Conservation (phyloP, 1,140 invertebrate genomes). For the Trigoniulus corallinus region DNA sequence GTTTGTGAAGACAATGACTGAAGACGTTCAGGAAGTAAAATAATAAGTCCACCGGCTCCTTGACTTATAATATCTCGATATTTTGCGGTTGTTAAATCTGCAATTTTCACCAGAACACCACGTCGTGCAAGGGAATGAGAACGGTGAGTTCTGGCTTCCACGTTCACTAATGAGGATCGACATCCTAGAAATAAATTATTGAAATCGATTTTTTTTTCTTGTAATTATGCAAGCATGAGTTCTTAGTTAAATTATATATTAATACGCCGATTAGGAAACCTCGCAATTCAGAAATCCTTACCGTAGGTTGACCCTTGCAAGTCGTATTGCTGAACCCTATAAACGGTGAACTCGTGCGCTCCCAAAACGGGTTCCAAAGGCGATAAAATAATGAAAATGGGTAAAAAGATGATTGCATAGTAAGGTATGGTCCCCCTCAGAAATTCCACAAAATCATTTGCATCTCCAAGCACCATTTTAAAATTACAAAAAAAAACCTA, state of each 20-base stretch:
- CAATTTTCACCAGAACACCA: slow-evolving; percentile 62
- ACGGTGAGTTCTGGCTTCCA: slow-evolving; percentile 71
- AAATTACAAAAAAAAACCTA: too few relatives aligned
- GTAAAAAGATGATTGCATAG: slow-evolving; percentile 55
- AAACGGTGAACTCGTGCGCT: slow-evolving; percentile 69
- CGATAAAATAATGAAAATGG: slow-evolving; percentile 71
- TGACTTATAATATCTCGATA: slow-evolving; percentile 58
- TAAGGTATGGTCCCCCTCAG: slow-evolving; percentile 69
- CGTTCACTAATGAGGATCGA: slow-evolving; percentile 55
- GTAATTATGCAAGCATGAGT: not conserved
- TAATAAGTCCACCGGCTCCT: slow-evolving; percentile 59
- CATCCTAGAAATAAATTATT: slow-evolving; percentile 42
- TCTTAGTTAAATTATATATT: slow-evolving; percentile 1
- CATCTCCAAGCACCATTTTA: slow-evolving; percentile 58
- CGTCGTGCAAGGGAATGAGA: slow-evolving; percentile 73
- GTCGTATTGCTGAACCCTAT: slow-evolving; percentile 86
- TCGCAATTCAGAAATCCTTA: slow-evolving; percentile 30
- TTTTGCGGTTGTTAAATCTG: slow-evolving; percentile 55
- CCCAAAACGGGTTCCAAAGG: slow-evolving; percentile 58
- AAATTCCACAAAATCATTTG: slow-evolving; percentile 65
- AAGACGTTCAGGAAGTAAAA: slow-evolving; percentile 64
- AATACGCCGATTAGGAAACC: too few relatives aligned
- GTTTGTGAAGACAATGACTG: slow-evolving; percentile 41
- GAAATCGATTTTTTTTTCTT: not conserved
- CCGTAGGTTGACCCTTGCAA: slow-evolving; percentile 68